Base-by-base conservation (phyloP, 2,888 invertebrate species). In the Tenodera sinensis region DNA sequence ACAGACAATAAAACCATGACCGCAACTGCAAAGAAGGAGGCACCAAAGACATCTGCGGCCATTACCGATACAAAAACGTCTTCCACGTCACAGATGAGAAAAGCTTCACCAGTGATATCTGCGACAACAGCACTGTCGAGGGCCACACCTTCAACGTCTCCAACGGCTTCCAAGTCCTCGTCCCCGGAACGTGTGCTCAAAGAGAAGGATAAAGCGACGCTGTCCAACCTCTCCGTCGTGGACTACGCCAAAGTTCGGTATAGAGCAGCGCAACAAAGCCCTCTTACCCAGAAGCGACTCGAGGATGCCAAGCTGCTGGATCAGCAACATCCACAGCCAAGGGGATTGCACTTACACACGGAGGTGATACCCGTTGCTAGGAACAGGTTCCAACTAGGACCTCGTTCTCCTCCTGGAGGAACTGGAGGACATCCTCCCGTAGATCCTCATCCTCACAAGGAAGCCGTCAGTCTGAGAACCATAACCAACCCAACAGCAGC, bases 191-290 rank as follows among this genome's bases (percentile, higher is more conserved):
- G 93, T 2, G 92, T 92, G 7, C 92, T 93, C 4, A 92, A 92
- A 42, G 92, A 92, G 25, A 90, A 92, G 8, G 92, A 91, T 88
- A 93, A 93, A 88, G 92, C 93, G 28, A 92, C 92, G 47, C 84
- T 92, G 15, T 92, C 93, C 6, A 91, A 92, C 25, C 92, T 95
- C 92, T 96, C 96, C 1, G 93, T 95, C 7, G 95, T 96, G 14
- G 96, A 96, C 91, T 96, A 95, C 92, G 96, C 96, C 54, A 96
- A 96, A 92, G 95, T 94, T 88, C 94, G 96, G 84, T 96, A 96
- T 92, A 95, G 95, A 91, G 95, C 95, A 89, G 94, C 95, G 28
- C 93, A 94, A 90, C 93, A 94, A 90, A 93, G 93, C 91, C 93
- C 94, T 20, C 91, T 93, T 90, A 93, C 93, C 7, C 93, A 94